phyloP scores from a whole-genome alignment of 2,797 vertebrate genomes.

The Xiphorhynchus erythropygius region DNA sequence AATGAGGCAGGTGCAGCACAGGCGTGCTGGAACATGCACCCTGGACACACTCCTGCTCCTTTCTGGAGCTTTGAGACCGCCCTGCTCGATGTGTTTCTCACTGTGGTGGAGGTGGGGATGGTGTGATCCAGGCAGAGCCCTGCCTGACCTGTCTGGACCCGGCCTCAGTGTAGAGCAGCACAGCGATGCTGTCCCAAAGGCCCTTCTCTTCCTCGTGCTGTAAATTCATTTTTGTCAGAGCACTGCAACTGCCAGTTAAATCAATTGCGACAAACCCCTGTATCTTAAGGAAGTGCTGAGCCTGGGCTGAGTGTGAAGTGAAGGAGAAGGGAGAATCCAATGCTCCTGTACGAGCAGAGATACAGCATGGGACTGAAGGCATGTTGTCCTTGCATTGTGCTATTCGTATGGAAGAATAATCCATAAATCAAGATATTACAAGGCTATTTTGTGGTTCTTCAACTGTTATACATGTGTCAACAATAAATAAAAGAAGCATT shows the following conservation, averaged over 20 bases:
- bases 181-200: neutral
- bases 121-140: neutral
- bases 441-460: constrained; percentile 57
- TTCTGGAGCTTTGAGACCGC: neutral
- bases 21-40: neutral
- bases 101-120: neutral
- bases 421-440: constrained; percentile 67
- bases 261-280: neutral
- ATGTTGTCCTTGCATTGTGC: neutral
- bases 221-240: neutral
- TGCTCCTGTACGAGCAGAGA: neutral
- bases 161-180: rapidly evolving
- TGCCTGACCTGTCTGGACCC: rapidly evolving
- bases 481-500: constrained; percentile 62
- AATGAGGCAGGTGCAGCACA: neutral
- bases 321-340: neutral
- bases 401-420: constrained; percentile 23
- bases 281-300: neutral
- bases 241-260: neutral
- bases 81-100: neutral
- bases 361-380: neutral
- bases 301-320: neutral
- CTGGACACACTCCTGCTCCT: neutral
- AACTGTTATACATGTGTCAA: constrained; percentile 57
- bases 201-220: neutral